A percentile compares a stretch with the other conserved stretches of the same genome.
phyloP scores from a whole-genome alignment of 35 echinoderm and acorn worm species.

The Lytechinus variegatus region DNA sequence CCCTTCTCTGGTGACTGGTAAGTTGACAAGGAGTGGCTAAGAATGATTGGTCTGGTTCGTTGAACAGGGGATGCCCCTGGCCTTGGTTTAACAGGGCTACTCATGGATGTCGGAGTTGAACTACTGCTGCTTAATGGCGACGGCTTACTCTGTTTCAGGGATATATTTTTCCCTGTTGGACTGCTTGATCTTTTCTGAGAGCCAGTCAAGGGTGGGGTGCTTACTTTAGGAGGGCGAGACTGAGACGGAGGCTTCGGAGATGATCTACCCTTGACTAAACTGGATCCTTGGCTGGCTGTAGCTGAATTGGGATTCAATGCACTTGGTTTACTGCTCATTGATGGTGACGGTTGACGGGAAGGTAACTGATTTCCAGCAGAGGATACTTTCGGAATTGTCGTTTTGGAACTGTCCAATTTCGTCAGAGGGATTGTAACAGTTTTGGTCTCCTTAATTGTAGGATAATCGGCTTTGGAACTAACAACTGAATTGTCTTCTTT shows the following conservation, averaged over 20 bases:
- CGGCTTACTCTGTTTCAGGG: constrained; percentile 25
- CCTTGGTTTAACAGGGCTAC: constrained; percentile 34
- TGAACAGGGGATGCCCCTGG: neutral
- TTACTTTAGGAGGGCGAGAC: constrained; percentile 35
- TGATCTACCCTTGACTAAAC: constrained; percentile 22
- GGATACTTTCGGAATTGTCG: neutral
- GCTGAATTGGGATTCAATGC: neutral
- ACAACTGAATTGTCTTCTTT: neutral
- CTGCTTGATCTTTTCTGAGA: constrained; percentile 38
- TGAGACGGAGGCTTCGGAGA: constrained; percentile 42
- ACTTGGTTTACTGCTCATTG: constrained; percentile 19
- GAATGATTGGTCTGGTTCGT: constrained; percentile 73
- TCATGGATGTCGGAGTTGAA: constrained; percentile 3
- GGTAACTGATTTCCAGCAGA: neutral
- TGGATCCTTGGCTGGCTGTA: neutral
- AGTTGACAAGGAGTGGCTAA: constrained; percentile 75
- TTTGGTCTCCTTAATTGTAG: constrained; percentile 5
- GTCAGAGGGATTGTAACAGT: neutral
- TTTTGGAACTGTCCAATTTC: constrained; percentile 20
- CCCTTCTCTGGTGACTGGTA: constrained; percentile 86
- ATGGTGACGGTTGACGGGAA: constrained; percentile 45
- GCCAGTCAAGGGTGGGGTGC: constrained; percentile 26
- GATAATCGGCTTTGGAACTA: neutral
- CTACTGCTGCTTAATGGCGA: constrained; percentile 38
- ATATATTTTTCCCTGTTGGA: constrained; percentile 39